These are phyloP conservation scores for Leptopilina syphax DNA, from an alignment of 2,888 invertebrate species.

Conservation along the genomic window DNA sequence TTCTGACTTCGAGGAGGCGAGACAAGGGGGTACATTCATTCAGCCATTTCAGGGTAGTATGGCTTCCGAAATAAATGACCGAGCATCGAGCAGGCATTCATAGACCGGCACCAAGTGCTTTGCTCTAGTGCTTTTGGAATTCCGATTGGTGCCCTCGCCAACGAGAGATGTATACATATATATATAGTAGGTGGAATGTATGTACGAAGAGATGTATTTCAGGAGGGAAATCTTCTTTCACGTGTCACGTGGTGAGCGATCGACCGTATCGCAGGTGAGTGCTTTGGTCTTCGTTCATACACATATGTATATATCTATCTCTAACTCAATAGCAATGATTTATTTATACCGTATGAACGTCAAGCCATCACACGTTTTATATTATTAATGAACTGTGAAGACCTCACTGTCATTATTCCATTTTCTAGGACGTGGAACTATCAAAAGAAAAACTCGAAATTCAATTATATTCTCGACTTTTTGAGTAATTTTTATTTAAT, in stretches of 20 bases:
- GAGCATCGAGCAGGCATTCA: constrained; percentile 62
- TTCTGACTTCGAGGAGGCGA: constrained; percentile 56
- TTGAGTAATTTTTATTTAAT: constrained; percentile 14
- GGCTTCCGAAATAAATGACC: constrained; percentile 68
- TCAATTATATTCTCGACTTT: constrained; percentile 7
- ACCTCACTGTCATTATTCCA: not conserved
- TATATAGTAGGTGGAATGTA: constrained; percentile 10
- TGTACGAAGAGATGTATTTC: constrained; percentile 37
- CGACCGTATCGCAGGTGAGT: constrained; percentile 72
- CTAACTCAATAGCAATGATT: constrained; percentile 57
- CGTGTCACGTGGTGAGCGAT: constrained; percentile 73
- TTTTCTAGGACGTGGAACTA: not conserved
- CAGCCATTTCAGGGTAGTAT: constrained; percentile 58
- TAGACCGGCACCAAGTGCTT: constrained; percentile 59
- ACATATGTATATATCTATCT: too few relatives aligned
- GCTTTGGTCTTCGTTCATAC: constrained; percentile 61
- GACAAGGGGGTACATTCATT: constrained; percentile 61
- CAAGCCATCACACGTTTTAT: constrained; percentile 65
- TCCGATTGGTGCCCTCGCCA: constrained; percentile 56
- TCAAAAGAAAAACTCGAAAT: not conserved
- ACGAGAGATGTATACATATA: constrained; percentile 19
- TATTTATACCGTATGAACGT: constrained; percentile 69
- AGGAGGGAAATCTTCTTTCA: constrained; percentile 65
- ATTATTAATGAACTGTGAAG: constrained; percentile 67
- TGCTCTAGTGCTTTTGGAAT: constrained; percentile 65